Evolutionary conservation across 1,140 invertebrate species (phyloP).

Genomic region (Megalopta genalis): DNA sequence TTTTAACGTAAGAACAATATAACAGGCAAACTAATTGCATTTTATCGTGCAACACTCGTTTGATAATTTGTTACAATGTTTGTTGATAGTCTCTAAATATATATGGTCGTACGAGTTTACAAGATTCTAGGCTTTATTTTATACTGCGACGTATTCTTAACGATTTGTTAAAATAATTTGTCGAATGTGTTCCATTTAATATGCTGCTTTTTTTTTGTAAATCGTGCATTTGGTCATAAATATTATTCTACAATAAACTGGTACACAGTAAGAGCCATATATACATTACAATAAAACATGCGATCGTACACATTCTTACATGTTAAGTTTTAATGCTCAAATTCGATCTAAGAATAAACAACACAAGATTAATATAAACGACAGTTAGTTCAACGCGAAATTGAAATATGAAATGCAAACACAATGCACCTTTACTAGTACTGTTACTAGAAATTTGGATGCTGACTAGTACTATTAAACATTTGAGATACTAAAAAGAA

Average conservation of each 20-base stretch:
- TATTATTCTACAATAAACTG: not conserved
- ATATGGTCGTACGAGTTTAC: slow-evolving; percentile 14
- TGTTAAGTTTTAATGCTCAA: slow-evolving; percentile 8
- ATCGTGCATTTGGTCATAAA: slow-evolving; percentile 3
- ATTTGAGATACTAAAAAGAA: not conserved
- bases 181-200: slow-evolving; percentile 33
- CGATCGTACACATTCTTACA: not conserved
- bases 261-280: not conserved
- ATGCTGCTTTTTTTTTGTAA: slow-evolving; percentile 9
- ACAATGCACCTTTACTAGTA: not conserved
- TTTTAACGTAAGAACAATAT: not conserved
- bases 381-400: not conserved
- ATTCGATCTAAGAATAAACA: slow-evolving; percentile 12
- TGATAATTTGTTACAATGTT: slow-evolving; percentile 18
- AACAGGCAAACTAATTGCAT: slow-evolving; percentile 6
- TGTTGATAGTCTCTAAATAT: not conserved
- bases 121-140: slow-evolving; percentile 21
- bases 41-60: not conserved
- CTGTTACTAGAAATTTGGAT: slow-evolving; percentile 2
- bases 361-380: slow-evolving; percentile 6
- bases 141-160: slow-evolving; percentile 9
- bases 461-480: slow-evolving; percentile 8
- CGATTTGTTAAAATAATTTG: slow-evolving; percentile 10
- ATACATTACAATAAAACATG: slow-evolving; percentile 22
- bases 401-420: slow-evolving; percentile 11